Conservation (phyloP, 2,888 invertebrate species). For the Eupithecia dodoneata region DNA sequence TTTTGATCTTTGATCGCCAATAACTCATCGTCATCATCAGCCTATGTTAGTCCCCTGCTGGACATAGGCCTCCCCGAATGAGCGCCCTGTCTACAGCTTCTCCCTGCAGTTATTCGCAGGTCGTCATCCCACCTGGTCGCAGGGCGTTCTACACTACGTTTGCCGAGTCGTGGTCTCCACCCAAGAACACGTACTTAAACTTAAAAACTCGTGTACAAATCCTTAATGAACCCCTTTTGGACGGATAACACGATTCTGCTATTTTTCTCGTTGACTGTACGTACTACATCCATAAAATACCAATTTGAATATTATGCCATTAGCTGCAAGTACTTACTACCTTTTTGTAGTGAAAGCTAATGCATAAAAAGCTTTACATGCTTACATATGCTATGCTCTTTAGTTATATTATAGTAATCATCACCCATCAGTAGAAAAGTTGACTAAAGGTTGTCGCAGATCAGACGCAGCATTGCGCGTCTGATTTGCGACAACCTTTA, state of each 20-base stretch:
- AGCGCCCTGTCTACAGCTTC: too few species aligned
- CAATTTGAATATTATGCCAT: constrained; percentile 6
- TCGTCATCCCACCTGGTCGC: too few species aligned
- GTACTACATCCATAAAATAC: neutral
- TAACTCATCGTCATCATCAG: neutral
- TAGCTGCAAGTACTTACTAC: neutral
- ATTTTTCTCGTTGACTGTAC: neutral
- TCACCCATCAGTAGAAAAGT: neutral
- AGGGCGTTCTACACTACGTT: too few species aligned
- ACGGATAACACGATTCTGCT: neutral
- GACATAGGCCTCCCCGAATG: too few species aligned
- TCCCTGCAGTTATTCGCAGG: too few species aligned
- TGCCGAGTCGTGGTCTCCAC: too few species aligned
- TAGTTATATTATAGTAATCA: constrained; percentile 13
- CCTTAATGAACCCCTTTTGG: too few species aligned
- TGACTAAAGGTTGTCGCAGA: neutral
- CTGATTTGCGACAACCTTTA: too few species aligned
- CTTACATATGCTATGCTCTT: constrained; percentile 3
- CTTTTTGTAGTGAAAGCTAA: constrained; percentile 9
- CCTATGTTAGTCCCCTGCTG: too few species aligned
- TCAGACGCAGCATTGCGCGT: too few species aligned
- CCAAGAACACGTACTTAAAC: too few species aligned
- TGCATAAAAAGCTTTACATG: constrained; percentile 2
- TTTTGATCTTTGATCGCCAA: neutral
- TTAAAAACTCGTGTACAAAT: too few species aligned